Percentiles rank a stretch among this genome's conserved stretches.
Conservation (phyloP, 1,140 invertebrate species). For the Drosophila ananassae region DNA sequence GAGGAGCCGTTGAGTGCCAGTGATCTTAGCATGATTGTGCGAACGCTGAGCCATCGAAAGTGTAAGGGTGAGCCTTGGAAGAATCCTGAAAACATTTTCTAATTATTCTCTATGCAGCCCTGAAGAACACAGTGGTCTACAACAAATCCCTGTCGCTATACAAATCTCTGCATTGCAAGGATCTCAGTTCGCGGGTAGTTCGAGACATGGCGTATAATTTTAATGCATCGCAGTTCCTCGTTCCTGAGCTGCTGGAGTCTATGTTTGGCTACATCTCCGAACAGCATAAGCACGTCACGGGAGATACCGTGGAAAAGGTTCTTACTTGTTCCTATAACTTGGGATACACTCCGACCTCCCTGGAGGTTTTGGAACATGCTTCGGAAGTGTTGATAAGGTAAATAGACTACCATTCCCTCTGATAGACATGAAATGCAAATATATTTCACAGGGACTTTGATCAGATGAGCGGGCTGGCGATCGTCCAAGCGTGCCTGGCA, state of each 20-base stretch:
- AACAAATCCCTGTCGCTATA: constrained; percentile 59
- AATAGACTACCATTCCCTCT: not conserved
- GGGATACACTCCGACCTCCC: constrained; percentile 84
- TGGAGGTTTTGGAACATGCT: constrained; percentile 71
- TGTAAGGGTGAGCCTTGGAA: constrained; percentile 37
- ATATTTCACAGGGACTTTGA: constrained; percentile 84
- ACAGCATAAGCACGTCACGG: constrained; percentile 79
- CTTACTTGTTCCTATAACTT: constrained; percentile 84
- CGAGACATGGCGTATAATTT: constrained; percentile 83
- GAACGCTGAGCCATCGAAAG: constrained; percentile 74
- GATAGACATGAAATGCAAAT: not conserved
- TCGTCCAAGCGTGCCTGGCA: constrained; percentile 84
- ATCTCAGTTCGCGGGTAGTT: constrained; percentile 83
- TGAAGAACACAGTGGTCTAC: constrained; percentile 60
- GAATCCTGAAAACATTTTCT: not conserved
- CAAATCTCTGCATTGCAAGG: constrained; percentile 53
- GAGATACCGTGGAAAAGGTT: constrained; percentile 85
- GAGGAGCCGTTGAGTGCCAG: constrained; percentile 45
- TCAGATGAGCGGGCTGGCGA: constrained; percentile 83
- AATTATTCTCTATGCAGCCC: constrained; percentile 23
- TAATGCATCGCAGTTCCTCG: constrained; percentile 68
- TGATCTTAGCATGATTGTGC: constrained; percentile 72
- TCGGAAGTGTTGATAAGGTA: constrained; percentile 64
- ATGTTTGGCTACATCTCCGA: constrained; percentile 84
- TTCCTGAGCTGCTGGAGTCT: constrained; percentile 84